Evolutionary conservation across 1,140 invertebrate species (phyloP).

Genomic region (Aporrectodea caliginosa): DNA sequence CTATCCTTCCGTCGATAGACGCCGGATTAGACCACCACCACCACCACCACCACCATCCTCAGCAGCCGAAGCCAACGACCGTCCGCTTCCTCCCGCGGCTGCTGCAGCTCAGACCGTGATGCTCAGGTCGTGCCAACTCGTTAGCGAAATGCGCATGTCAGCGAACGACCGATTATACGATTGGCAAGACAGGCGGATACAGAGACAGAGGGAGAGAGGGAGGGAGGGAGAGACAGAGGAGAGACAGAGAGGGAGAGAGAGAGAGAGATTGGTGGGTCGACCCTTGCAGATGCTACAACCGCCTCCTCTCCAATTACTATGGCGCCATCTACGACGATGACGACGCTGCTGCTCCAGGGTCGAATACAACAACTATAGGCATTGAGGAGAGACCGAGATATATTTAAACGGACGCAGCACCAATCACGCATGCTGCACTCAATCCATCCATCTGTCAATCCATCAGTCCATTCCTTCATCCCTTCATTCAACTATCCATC

Average conservation of each 20-base stretch:
- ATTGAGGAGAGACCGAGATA: too few species aligned
- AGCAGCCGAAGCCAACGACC: neutral
- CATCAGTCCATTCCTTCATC: too few species aligned
- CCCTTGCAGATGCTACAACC: too few species aligned
- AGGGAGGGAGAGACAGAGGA: neutral
- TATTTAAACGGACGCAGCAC: too few species aligned
- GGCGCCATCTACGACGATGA: too few species aligned
- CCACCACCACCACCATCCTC: neutral
- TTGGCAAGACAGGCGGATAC: neutral
- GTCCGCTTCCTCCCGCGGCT: neutral
- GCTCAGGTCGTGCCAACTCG: neutral
- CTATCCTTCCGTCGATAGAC: neutral
- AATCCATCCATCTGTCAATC: too few species aligned
- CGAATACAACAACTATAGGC: too few species aligned
- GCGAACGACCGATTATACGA: neutral
- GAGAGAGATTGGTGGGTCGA: neutral
- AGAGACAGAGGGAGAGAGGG: neutral
- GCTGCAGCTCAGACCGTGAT: neutral
- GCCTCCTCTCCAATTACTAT: neutral
- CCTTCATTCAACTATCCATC: too few species aligned
- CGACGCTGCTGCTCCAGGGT: too few species aligned
- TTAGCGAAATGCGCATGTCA: neutral
- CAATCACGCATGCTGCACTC: too few species aligned
- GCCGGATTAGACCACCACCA: neutral
- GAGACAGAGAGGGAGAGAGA: neutral